phyloP scores from a whole-genome alignment of 2,888 invertebrate genomes.

The Protonemura montana region DNA sequence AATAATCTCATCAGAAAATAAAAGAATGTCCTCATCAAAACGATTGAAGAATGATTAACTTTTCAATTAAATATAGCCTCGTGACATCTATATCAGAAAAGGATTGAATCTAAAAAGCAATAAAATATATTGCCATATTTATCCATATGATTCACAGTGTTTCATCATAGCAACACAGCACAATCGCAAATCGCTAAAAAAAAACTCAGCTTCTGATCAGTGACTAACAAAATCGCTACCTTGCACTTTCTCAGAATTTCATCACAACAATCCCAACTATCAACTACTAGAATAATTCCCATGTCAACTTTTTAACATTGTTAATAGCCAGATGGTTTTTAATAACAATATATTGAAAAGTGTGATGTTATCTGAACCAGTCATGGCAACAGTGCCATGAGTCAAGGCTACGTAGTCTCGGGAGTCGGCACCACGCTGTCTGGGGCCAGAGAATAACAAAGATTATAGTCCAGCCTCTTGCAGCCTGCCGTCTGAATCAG shows the following conservation, averaged over 20 bases:
- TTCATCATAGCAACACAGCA: background rate
- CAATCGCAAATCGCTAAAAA: background rate
- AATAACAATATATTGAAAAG: slow-evolving; percentile 1
- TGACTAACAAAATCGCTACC: background rate
- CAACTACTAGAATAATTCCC: background rate
- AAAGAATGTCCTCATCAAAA: background rate
- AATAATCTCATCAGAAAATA: background rate
- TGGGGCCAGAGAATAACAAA: background rate
- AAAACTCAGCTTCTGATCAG: background rate
- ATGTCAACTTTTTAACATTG: background rate
- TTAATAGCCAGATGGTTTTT: background rate
- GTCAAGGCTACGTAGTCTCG: background rate
- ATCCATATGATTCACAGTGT: background rate
- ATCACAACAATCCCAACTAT: slow-evolving; percentile 27
- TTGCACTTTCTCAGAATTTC: slow-evolving; percentile 33
- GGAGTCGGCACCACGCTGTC: slow-evolving; percentile 16
- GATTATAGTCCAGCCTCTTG: background rate
- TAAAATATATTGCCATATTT: background rate
- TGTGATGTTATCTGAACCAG: background rate
- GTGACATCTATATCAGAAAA: background rate
- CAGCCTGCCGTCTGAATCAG: background rate
- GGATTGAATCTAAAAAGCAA: background rate
- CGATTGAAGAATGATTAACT: background rate
- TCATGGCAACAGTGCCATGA: background rate
- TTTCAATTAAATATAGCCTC: background rate